Evolutionary conservation across 2,888 invertebrate genomes (phyloP).

Genomic region (Drosophila rellima): DNA sequence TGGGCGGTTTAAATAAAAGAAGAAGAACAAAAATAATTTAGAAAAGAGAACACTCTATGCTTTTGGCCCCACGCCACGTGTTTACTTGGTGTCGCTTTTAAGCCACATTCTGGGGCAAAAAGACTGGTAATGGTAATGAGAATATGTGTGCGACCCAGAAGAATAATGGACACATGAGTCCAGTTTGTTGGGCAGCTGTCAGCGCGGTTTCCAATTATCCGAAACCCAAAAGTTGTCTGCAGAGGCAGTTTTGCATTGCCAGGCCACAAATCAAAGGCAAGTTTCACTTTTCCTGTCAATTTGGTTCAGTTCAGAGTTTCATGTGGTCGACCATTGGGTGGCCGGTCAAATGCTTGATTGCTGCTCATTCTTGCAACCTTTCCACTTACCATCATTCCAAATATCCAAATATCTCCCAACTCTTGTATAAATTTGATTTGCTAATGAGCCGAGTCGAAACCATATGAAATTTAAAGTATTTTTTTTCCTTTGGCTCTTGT

Average conservation of each 20-base stretch:
- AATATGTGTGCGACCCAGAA: slow-evolving; percentile 12
- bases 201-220: slow-evolving; percentile 67
- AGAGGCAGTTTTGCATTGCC: slow-evolving; percentile 47
- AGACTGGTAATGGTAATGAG: background rate
- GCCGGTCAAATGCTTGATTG: slow-evolving; percentile 24
- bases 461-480: slow-evolving; percentile 75
- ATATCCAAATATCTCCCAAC: slow-evolving; percentile 26
- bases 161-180: slow-evolving; percentile 31
- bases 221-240: slow-evolving; percentile 52
- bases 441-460: slow-evolving; percentile 64
- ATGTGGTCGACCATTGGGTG: slow-evolving; percentile 62
- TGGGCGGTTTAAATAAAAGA: too few species aligned
- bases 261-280: slow-evolving; percentile 63
- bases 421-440: slow-evolving; percentile 75
- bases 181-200: slow-evolving; percentile 53
- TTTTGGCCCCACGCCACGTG: slow-evolving; percentile 8
- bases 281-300: slow-evolving; percentile 65
- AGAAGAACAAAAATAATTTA: too few species aligned
- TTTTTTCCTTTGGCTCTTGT: slow-evolving; percentile 43
- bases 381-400: background rate
- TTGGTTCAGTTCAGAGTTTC: slow-evolving; percentile 54
- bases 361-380: slow-evolving; percentile 14
- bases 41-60: too few species aligned
- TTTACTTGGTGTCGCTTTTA: slow-evolving; percentile 30
- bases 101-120: background rate